Evolutionary conservation across 2,797 vertebrate genomes (phyloP), one percentile per base, ranked within the genome.

Genomic region (Gephyroberyx darwinii): DNA sequence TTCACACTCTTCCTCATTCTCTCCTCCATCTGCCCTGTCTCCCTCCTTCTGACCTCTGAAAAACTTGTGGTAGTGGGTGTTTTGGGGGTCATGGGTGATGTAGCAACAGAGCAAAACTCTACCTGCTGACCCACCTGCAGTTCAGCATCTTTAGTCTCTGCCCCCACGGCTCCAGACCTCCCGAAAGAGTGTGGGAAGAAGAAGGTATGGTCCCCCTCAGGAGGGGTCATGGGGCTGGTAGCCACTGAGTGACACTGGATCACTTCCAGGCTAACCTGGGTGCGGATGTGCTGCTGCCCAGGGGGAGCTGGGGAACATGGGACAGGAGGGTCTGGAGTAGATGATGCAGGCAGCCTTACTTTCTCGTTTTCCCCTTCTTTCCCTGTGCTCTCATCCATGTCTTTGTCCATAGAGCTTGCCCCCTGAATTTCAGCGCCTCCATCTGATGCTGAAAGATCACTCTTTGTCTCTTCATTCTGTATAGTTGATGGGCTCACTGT

Each of bases 221-320:
- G 93, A 17, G 96, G 96, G 1, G 96, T 96, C 95, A 98, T 96
- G 73, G 96, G 96, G 88, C 96, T 97, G 85, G 96, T 92, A 30
- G 96, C 96, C 68, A 94, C 93, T 0, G 96, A 98, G 69, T 81
- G 83, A 69, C 92, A 94, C 74, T 92, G 91, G 6, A 93, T 92
- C 3, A 92, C 94, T 30, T 92, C 93, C 33, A 90, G 92, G 70
- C 95, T 96, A 67, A 95, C 95, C 88, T 97, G 96, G 0, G 94
- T 96, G 70, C 94, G 95, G 59, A 82, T 94, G 86, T 96, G 94
- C 19, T 95, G 89, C 54, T 90, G 87, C 8, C 92, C 92, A 0
- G 59, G 56, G 48, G 91, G 91, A 35, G 92, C 89, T 0, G 92
- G 92, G 20, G 92, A 86, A 20, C 39, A 41, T 8, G 81, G 86